These are phyloP conservation scores for Gymnorhina tibicen DNA, from an alignment of 2,113 vertebrate genomes.

Conservation along the genomic window DNA sequence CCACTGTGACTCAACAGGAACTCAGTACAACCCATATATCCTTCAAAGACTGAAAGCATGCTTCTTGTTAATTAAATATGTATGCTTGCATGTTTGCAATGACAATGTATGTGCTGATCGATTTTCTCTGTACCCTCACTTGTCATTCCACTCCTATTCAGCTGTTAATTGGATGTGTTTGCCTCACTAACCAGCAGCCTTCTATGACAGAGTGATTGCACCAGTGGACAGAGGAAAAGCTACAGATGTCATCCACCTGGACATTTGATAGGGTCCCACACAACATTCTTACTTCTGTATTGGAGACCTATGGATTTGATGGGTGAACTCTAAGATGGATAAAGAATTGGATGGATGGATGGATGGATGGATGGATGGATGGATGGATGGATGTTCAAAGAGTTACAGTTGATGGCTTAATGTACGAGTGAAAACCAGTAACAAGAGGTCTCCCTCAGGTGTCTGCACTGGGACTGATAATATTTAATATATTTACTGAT, in stretches of 20 bases:
- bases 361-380: background rate
- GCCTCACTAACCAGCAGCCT: background rate
- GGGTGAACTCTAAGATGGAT: background rate
- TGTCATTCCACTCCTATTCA: background rate
- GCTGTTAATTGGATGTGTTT: background rate
- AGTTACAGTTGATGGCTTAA: background rate
- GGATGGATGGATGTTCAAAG: background rate
- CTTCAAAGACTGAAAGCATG: background rate
- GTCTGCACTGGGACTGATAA: fast-evolving
- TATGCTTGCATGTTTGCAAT: background rate
- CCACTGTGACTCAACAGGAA: background rate
- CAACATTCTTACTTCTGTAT: background rate
- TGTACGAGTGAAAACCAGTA: background rate
- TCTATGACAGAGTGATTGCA: background rate
- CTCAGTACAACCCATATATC: background rate
- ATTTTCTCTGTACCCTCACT: background rate
- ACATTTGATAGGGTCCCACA: fast-evolving
- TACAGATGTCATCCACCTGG: background rate
- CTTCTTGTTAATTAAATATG: background rate
- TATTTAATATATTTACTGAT: background rate
- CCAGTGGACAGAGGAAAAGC: background rate
- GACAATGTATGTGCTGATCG: background rate
- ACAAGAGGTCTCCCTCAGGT: background rate
- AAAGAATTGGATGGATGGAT: background rate
- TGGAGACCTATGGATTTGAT: background rate